A percentile compares a stretch with the other conserved stretches of the same genome.
Conservation (phyloP, 2,797 vertebrate species). For the Pyrrhura leucotis region DNA sequence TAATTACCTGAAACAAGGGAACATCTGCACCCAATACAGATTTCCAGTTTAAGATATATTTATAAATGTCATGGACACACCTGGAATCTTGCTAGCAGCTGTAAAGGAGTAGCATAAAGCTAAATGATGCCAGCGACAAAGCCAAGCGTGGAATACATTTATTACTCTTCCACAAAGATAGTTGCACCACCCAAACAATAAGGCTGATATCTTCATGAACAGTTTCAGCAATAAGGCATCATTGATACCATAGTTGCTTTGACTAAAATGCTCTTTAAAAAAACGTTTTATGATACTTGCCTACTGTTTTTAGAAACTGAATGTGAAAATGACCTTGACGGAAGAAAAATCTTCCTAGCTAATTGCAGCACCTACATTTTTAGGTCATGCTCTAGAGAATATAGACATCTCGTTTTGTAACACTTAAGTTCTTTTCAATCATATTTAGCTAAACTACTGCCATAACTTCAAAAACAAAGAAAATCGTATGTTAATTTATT, state of each 20-base stretch:
- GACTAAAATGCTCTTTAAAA: not conserved
- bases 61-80: not conserved
- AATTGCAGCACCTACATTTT: constrained; percentile 30
- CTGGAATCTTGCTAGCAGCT: not conserved
- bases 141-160: not conserved
- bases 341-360: constrained; percentile 25
- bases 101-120: not conserved
- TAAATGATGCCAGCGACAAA: not conserved
- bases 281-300: not conserved
- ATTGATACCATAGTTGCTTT: not conserved
- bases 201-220: not conserved
- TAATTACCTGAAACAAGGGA: not conserved
- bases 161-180: not conserved
- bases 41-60: not conserved
- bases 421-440: constrained; percentile 47
- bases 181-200: accelerated
- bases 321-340: not conserved
- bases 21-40: not conserved
- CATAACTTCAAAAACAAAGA: constrained; percentile 55
- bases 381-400: constrained; percentile 21
- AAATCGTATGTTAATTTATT: constrained; percentile 74
- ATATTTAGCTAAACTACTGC: constrained; percentile 51
- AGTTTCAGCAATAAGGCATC: not conserved
- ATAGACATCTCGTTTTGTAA: constrained; percentile 5
- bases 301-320: constrained; percentile 3